A percentile compares a stretch with the other conserved stretches of the same genome.
phyloP scores from a whole-genome alignment of 2,797 vertebrate species.

The Emydoidea blandingii region DNA sequence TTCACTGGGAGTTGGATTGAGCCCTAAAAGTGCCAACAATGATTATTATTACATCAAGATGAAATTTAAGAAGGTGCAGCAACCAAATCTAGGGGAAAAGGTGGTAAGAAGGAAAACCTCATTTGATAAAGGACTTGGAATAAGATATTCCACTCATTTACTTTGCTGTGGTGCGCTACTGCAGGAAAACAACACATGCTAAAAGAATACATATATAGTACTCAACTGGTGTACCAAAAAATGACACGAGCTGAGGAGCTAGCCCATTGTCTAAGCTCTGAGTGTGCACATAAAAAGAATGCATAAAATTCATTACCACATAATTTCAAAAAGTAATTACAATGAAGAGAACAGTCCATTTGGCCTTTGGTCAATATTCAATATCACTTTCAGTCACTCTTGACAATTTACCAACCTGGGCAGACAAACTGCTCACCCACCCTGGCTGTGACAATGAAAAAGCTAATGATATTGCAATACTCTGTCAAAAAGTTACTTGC shows the following conservation, averaged over 20 bases:
- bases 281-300: not conserved
- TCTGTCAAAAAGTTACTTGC: not conserved
- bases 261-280: not conserved
- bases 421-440: accelerated
- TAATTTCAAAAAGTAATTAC: slow-evolving; percentile 21
- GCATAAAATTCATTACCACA: not conserved
- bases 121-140: not conserved
- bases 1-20: not conserved
- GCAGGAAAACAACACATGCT: not conserved
- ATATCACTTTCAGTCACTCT: not conserved
- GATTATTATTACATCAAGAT: not conserved
- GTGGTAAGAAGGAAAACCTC: not conserved
- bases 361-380: slow-evolving; percentile 12
- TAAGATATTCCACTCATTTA: not conserved
- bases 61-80: not conserved
- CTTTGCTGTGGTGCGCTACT: not conserved
- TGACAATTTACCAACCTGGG: not conserved
- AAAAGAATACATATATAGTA: not conserved
- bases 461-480: not conserved
- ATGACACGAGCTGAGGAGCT: accelerated
- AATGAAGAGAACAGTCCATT: not conserved
- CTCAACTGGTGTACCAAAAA: not conserved
- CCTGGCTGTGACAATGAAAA: not conserved
- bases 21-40: slow-evolving; percentile 3
- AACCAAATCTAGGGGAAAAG: not conserved